These are phyloP conservation scores for Campylomormyrus tamandua DNA, from an alignment of 2,113 vertebrate species.

Conservation along the genomic window DNA sequence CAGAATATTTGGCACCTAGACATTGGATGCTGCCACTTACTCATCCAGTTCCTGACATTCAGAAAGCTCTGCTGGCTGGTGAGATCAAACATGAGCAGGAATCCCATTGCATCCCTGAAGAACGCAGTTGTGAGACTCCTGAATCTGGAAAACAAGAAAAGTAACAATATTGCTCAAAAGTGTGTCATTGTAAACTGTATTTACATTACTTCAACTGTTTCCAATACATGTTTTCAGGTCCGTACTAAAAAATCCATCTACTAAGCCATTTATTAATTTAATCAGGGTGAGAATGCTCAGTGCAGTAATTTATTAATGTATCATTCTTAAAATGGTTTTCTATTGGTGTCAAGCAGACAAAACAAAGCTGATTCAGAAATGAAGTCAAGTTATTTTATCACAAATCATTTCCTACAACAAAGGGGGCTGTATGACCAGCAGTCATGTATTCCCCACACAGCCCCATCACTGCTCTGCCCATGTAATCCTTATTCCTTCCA, in stretches of 20 bases:
- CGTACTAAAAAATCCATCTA: neutral
- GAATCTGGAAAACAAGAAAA: conserved; percentile 46
- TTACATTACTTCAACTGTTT: neutral
- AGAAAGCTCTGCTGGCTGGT: conserved; percentile 95
- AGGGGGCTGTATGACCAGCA: neutral
- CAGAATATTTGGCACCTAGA: neutral
- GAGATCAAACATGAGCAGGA: conserved; percentile 91
- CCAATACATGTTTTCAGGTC: neutral
- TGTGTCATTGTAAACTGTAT: neutral
- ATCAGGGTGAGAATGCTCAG: neutral
- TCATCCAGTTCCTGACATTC: conserved; percentile 96
- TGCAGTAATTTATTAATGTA: neutral
- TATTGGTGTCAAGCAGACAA: neutral
- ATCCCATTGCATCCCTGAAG: conserved; percentile 96
- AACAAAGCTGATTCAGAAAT: neutral
- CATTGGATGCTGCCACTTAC: conserved; percentile 61
- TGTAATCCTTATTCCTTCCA: neutral
- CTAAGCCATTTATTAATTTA: neutral
- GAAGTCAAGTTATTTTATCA: neutral
- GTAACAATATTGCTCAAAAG: neutral
- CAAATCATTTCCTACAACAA: neutral
- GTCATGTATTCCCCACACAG: neutral
- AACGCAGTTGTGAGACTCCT: conserved; percentile 89
- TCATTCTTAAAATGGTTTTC: neutral
- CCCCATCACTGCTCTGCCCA: neutral